These are phyloP conservation scores for Pristis pectinata DNA, from an alignment of 2,797 vertebrate species.

Conservation along the genomic window DNA sequence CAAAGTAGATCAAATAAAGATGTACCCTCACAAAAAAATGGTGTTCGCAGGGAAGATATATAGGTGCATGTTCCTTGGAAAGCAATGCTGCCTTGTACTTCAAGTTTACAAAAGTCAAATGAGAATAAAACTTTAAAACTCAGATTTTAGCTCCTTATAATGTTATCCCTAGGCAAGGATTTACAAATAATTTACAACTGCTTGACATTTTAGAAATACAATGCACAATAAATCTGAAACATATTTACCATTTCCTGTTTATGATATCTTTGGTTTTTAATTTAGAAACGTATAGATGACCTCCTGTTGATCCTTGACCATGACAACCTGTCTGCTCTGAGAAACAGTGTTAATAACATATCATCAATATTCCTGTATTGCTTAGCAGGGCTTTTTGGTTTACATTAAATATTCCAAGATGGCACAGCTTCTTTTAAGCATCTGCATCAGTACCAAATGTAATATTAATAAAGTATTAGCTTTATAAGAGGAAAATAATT, in stretches of 20 bases:
- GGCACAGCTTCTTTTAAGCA: not conserved
- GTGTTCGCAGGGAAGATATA: slow-evolving; percentile 26
- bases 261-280: slow-evolving; percentile 29
- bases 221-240: not conserved
- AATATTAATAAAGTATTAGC: not conserved
- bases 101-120: not conserved
- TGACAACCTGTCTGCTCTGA: not conserved
- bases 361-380: not conserved
- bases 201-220: slow-evolving; percentile 19
- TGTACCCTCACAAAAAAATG: too few relatives aligned
- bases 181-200: slow-evolving; percentile 15
- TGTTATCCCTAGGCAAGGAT: not conserved
- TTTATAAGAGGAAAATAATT: not conserved
- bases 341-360: not conserved
- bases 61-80: slow-evolving; percentile 18
- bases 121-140: not conserved
- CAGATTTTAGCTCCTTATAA: not conserved
- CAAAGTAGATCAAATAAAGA: slow-evolving; percentile 2
- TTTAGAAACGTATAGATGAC: slow-evolving; percentile 19
- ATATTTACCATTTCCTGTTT: slow-evolving; percentile 15
- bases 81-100: slow-evolving; percentile 33
- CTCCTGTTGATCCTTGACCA: not conserved
- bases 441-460: slow-evolving; percentile 3
- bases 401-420: slow-evolving; percentile 2
- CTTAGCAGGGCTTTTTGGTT: slow-evolving; percentile 9